Base-by-base conservation (phyloP, 2,797 vertebrate genomes). In the Peromyscus attwateri region DNA sequence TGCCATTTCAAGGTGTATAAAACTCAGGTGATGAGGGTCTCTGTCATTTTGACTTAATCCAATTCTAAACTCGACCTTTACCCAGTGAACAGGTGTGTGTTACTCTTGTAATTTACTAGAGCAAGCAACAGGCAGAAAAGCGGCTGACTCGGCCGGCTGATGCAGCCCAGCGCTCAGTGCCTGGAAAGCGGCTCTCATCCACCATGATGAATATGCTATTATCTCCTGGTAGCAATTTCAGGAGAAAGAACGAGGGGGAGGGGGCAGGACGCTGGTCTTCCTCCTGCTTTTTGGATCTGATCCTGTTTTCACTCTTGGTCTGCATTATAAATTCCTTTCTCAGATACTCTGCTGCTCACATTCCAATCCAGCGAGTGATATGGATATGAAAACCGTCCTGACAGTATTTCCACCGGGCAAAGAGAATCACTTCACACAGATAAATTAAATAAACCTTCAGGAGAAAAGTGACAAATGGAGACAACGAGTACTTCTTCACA, bases 21-120 rank as follows among this genome's bases (percentile, higher is more conserved):
- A 96, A 88, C 73, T 95, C 93, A 97, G 95, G 94, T 71, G 91
- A 94, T 94, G 92, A 97, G 96, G 75, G 92, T 89, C 27, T 84
- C 97, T 96, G 90, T 87, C 95, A 98, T 94, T 97, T 97, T 98
- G 96, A 95, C 97, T 97, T 98, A 97, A 97, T 98, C 95, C 96
- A 98, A 82, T 83, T 97, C 93, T 94, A 96, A 96, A 94, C 64
- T 95, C 90, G 97, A 98, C 97, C 98, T 98, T 98, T 98, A 97
- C 81, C 91, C 96, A 94, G 76, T 1, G 95, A 98, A 97, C 97
- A 98, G 97, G 97, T 98, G 97, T 97, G 97, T 97, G 93, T 92
- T 12, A 27, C 46, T 87, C 37, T 93, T 73, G 85, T 91, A 91
- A 96, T 87, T 95, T 79, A 81, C 96, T 92, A 95, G 93, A 66